Conservation (phyloP, 2,888 invertebrate species). For the Balanococcus diminutus region DNA sequence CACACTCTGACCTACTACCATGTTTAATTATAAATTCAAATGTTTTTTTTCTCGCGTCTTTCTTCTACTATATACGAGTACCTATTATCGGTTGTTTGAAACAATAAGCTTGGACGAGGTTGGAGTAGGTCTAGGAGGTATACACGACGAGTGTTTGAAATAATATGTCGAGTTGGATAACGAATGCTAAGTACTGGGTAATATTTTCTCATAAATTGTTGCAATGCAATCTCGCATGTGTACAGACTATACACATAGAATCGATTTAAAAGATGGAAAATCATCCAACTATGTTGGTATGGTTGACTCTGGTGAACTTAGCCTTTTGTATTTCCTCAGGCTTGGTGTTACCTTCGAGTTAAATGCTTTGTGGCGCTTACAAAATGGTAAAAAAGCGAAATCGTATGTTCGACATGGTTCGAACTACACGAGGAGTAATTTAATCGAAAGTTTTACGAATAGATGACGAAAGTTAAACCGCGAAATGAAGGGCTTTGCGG, state of each 20-base stretch:
- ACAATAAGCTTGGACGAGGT: background rate
- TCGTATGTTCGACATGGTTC: background rate
- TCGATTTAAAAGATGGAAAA: background rate
- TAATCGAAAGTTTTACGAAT: background rate
- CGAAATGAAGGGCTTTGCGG: background rate
- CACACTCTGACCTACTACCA: background rate
- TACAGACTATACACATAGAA: background rate
- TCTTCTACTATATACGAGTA: too few species aligned
- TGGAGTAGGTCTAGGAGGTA: too few species aligned
- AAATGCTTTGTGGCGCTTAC: background rate
- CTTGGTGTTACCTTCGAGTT: background rate
- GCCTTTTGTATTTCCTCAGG: background rate
- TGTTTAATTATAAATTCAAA: constrained; percentile 13
- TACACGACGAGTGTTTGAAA: background rate
- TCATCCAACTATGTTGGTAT: background rate
- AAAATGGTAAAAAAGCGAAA: background rate
- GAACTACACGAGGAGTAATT: background rate
- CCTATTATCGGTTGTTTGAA: background rate
- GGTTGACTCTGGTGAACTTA: background rate
- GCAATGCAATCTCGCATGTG: background rate
- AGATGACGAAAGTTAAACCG: background rate
- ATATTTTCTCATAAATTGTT: background rate
- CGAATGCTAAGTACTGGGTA: background rate
- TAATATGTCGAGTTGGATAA: background rate
- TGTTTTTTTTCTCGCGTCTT: background rate